A percentile compares a stretch with the other conserved stretches of the same genome.
phyloP scores from a whole-genome alignment of 2,888 invertebrate species.

The Apeira syringaria region DNA sequence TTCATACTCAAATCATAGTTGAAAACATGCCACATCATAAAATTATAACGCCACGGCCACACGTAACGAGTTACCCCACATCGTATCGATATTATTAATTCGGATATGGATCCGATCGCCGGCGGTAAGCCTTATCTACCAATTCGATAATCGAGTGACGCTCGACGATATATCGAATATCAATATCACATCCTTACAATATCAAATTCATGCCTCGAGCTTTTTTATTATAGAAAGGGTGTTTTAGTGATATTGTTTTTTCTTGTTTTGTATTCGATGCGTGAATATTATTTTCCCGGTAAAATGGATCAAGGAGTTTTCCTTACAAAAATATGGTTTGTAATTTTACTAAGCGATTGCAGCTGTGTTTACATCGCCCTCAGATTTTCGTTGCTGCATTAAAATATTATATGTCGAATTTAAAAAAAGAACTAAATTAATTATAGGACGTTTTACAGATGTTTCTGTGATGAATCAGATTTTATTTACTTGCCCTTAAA shows the following conservation, averaged over 20 bases:
- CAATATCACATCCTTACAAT: conserved; percentile 33
- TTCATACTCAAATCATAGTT: too few species aligned
- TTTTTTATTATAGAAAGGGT: conserved; percentile 45
- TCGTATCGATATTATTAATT: conserved; percentile 74
- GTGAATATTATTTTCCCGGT: neutral
- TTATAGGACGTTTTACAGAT: too few species aligned
- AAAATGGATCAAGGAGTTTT: neutral
- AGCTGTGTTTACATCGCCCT: neutral
- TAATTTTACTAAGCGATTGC: too few species aligned
- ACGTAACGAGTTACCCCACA: conserved; percentile 69
- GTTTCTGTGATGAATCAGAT: too few species aligned
- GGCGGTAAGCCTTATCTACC: conserved; percentile 60
- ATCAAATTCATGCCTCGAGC: conserved; percentile 58
- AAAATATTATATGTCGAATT: too few species aligned
- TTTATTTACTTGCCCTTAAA: too few species aligned
- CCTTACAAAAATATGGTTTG: too few species aligned
- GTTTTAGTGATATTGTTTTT: conserved; percentile 29
- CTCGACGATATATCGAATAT: conserved; percentile 41
- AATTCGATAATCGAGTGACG: conserved; percentile 39
- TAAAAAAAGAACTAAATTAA: too few species aligned
- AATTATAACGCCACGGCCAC: conserved; percentile 33
- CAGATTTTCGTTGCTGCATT: too few species aligned
- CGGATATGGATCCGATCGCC: conserved; percentile 75
- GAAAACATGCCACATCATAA: conserved; percentile 31
- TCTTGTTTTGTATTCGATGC: conserved; percentile 10